These are phyloP conservation scores for Orchestes rusci DNA, from an alignment of 2,888 invertebrate genomes.

Conservation along the genomic window DNA sequence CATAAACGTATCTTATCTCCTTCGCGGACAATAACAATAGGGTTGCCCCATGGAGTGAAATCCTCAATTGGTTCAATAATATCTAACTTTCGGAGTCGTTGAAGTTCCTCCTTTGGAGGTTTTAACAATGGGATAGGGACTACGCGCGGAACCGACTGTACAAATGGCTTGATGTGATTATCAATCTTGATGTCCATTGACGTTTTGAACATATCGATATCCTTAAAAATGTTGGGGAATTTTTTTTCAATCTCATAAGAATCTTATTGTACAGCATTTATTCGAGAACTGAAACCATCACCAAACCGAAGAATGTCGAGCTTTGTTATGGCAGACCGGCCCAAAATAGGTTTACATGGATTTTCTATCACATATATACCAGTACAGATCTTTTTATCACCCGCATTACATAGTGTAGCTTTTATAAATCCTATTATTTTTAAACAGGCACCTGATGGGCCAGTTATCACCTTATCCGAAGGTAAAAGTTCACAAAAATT, in stretches of 20 bases:
- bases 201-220: constrained; percentile 13
- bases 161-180: constrained; percentile 20
- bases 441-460: constrained; percentile 13
- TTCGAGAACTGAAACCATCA: no score
- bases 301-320: constrained; percentile 10
- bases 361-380: constrained; percentile 17
- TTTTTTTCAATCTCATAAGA: constrained; percentile 3
- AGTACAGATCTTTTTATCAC: constrained; percentile 6
- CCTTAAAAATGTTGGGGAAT: constrained; percentile 16
- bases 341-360: no score
- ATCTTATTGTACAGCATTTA: constrained; percentile 1
- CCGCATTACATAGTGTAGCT: neutral
- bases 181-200: constrained; percentile 14
- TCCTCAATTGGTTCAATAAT: constrained; percentile 8
- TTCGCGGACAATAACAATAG: neutral
- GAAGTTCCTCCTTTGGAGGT: neutral
- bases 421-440: constrained; percentile 4
- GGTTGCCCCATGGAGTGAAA: constrained; percentile 3
- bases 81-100: no score
- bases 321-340: constrained; percentile 10
- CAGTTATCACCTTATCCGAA: no score
- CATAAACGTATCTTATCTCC: no score
- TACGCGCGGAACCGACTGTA: constrained; percentile 21
- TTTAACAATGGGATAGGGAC: constrained; percentile 23
- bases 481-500: no score